These are phyloP conservation scores for Platyscelio sp. DNA, from an alignment of 2,888 invertebrate genomes.

Conservation along the genomic window DNA sequence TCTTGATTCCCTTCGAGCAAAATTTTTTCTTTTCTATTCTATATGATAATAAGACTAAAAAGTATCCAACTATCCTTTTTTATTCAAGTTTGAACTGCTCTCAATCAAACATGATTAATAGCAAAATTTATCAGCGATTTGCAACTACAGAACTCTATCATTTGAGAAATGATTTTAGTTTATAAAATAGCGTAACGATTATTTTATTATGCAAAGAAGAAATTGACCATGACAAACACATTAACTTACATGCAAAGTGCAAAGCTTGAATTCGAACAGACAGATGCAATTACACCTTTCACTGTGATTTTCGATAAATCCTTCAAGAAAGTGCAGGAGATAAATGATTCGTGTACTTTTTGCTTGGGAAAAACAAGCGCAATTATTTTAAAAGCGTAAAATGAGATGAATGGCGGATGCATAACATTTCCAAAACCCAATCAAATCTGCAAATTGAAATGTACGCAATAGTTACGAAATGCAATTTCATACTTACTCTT, in stretches of 20 bases:
- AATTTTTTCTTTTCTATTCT: no score
- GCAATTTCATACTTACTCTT: not conserved
- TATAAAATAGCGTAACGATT: constrained; percentile 8
- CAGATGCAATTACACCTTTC: constrained; percentile 60
- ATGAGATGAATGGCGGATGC: constrained; percentile 29
- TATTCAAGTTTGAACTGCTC: no score
- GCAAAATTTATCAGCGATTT: not conserved
- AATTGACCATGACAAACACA: constrained; percentile 61
- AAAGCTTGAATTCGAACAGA: constrained; percentile 9
- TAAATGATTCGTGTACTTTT: constrained; percentile 53
- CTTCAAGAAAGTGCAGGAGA: constrained; percentile 56
- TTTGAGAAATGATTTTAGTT: not conserved
- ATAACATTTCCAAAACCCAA: constrained; percentile 34
- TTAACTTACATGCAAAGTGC: constrained; percentile 21
- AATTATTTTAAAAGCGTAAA: constrained; percentile 60
- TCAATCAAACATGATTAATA: no score
- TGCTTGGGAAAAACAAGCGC: constrained; percentile 34
- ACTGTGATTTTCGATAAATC: constrained; percentile 64
- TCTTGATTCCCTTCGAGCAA: no score
- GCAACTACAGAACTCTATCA: not conserved
- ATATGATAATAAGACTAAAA: no score
- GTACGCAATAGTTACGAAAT: constrained; percentile 5
- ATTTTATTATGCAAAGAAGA: constrained; percentile 52
- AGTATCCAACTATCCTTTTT: no score
- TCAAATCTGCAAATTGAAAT: constrained; percentile 14